phyloP scores from a whole-genome alignment of 2,888 invertebrate species.

The Drosophila sordidapex region DNA sequence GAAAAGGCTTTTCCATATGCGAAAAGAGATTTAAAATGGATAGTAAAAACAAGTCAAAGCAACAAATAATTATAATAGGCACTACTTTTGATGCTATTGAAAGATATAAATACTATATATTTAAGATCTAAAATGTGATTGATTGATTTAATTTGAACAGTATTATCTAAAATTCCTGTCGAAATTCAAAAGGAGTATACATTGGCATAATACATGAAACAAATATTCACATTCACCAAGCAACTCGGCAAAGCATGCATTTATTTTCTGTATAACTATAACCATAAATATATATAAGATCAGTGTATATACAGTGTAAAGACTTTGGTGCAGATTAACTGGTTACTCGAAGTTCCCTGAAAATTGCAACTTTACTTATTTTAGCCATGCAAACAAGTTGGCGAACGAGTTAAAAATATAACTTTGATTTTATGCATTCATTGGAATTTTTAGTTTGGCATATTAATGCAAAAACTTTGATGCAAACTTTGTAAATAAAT shows the following conservation, averaged over 20 bases:
- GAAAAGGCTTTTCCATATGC: constrained; percentile 12
- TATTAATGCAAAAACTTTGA: constrained; percentile 42
- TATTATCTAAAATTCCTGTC: not conserved
- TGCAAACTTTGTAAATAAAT: constrained; percentile 11
- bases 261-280: not conserved
- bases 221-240: not conserved
- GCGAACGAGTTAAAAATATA: constrained; percentile 11
- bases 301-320: not conserved
- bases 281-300: too few species aligned
- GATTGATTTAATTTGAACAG: not conserved
- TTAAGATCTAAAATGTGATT: too few species aligned
- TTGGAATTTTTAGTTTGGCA: constrained; percentile 34
- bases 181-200: not conserved
- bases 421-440: constrained; percentile 28
- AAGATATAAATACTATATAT: too few species aligned
- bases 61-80: not conserved
- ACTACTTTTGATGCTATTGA: not conserved
- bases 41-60: constrained; percentile 4
- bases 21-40: constrained; percentile 3
- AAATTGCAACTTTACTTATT: not conserved
- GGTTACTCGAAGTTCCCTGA: not conserved
- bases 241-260: not conserved
- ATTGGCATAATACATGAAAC: not conserved
- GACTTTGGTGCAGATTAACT: not conserved
- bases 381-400: constrained; percentile 20